Conservation (phyloP, 2,888 invertebrate species). For the Physocephala rufipes region DNA sequence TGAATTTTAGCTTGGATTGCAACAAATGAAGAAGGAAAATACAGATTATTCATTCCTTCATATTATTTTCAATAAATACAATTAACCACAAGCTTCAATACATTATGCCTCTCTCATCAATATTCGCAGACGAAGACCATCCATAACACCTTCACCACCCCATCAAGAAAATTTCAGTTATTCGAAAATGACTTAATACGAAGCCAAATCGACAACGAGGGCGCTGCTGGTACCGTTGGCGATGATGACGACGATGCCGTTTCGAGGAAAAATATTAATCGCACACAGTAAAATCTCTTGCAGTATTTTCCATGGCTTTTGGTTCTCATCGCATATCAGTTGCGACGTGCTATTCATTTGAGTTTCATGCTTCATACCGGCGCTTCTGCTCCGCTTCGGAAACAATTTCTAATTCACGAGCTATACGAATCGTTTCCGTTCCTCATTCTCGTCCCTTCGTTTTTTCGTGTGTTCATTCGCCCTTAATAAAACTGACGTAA, state of each 20-base stretch:
- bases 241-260: no score
- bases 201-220: not conserved
- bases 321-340: slow-evolving; percentile 9
- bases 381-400: no score
- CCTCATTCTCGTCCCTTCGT: no score
- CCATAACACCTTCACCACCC: not conserved
- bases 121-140: not conserved
- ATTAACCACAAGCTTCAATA: slow-evolving; percentile 19
- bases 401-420: slow-evolving; percentile 16
- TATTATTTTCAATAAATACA: slow-evolving; percentile 26
- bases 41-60: not conserved
- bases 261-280: no score
- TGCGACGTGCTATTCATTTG: slow-evolving; percentile 16
- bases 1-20: not conserved
- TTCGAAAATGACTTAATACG: slow-evolving; percentile 12
- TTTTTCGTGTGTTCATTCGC: no score
- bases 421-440: not conserved
- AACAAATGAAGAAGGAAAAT: not conserved
- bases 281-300: no score
- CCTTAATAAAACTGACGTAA: not conserved
- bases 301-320: no score
- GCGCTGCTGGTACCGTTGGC: no score
- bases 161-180: slow-evolving; percentile 26
- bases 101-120: not conserved
- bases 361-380: slow-evolving; percentile 14